phyloP scores from a whole-genome alignment of 2,888 invertebrate genomes.

The Hirtodrosophila duncani region DNA sequence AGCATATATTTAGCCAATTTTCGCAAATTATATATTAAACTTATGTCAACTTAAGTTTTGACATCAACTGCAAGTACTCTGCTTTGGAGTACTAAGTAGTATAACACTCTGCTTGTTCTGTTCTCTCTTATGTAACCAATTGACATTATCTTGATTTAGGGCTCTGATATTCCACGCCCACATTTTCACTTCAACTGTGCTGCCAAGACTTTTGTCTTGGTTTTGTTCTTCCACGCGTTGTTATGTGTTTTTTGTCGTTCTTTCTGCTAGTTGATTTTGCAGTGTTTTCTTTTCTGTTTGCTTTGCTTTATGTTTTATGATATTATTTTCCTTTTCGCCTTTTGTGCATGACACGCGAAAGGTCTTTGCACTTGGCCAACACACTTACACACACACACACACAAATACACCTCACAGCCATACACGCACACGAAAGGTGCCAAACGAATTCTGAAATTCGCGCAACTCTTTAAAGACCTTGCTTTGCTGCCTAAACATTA shows the following conservation, averaged over 20 bases:
- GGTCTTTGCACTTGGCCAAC: constrained; percentile 59
- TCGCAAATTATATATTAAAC: too few species aligned
- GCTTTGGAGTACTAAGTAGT: too few species aligned
- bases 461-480: constrained; percentile 6
- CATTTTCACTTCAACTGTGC: constrained; percentile 5
- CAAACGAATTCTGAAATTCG: constrained; percentile 2
- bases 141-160: constrained; percentile 30
- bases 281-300: constrained; percentile 9
- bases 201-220: constrained; percentile 1
- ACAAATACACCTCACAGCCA: not conserved
- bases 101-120: not conserved
- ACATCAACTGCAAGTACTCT: too few species aligned
- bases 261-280: constrained; percentile 14
- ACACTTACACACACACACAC: too few species aligned
- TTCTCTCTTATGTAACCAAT: constrained; percentile 11
- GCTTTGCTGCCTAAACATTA: too few species aligned
- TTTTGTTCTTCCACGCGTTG: not conserved
- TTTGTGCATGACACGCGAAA: constrained; percentile 51
- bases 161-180: constrained; percentile 32
- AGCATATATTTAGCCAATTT: too few species aligned
- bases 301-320: constrained; percentile 28
- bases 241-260: not conserved
- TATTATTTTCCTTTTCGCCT: constrained; percentile 23
- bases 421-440: constrained; percentile 22
- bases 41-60: too few species aligned